A percentile compares a stretch with the other conserved stretches of the same genome.
Evolutionary conservation across 2,113 vertebrate species (phyloP).

Genomic region (Lethenteron reissneri): DNA sequence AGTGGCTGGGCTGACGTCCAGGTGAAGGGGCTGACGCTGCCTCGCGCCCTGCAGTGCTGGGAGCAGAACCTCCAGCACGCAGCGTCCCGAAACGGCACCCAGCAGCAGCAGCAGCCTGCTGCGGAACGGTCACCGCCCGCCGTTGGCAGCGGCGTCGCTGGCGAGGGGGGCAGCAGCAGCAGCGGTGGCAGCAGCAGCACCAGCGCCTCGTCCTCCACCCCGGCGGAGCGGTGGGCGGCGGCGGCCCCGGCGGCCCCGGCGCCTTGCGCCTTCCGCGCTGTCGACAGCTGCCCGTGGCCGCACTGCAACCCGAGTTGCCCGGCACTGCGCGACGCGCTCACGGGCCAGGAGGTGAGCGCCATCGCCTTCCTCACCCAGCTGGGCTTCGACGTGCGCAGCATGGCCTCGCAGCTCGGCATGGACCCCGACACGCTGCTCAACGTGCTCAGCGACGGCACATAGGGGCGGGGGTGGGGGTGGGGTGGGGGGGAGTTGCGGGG

Average conservation of each 20-base stretch:
- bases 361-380: conserved; percentile 34
- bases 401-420: conserved; percentile 25
- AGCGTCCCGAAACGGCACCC: conserved; percentile 11
- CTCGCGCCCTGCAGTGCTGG: conserved; percentile 42
- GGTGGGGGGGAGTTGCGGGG: too few relatives aligned
- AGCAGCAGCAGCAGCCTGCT: conserved; percentile 4
- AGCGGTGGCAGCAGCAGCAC: background rate
- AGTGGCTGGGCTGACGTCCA: conserved; percentile 43
- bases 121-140: too few relatives aligned
- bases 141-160: too few relatives aligned
- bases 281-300: conserved; percentile 38
- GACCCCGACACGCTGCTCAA: conserved; percentile 22
- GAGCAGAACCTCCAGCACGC: conserved; percentile 36
- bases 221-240: conserved; percentile 20
- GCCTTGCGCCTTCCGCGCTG: conserved; percentile 31
- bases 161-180: background rate
- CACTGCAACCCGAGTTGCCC: conserved; percentile 52
- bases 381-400: conserved; percentile 32
- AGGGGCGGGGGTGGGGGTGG: conserved; percentile 11
- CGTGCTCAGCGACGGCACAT: conserved; percentile 32
- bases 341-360: conserved; percentile 35
- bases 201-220: conserved; percentile 21
- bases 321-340: conserved; percentile 27
- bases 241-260: background rate
- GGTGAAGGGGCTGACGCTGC: conserved; percentile 30